Conservation (phyloP, 1,140 invertebrate genomes). For the Drosophila suzukii region DNA sequence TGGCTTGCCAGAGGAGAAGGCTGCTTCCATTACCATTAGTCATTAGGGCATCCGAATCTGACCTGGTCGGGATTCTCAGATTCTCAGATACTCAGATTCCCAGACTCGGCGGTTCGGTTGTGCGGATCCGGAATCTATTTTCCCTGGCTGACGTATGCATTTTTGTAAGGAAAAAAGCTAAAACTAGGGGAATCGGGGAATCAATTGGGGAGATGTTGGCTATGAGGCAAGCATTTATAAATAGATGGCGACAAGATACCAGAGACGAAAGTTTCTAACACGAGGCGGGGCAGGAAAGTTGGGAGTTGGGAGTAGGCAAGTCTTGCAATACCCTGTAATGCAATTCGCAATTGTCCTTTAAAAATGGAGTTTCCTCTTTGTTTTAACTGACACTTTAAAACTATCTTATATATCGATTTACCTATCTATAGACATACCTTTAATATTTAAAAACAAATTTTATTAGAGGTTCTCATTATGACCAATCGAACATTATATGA, state of each 20-base stretch:
- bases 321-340: neutral
- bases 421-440: too few relatives aligned
- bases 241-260: constrained; percentile 56
- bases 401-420: too few relatives aligned
- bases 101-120: constrained; percentile 7
- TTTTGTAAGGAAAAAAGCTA: neutral
- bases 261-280: constrained; percentile 15
- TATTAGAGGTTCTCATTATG: too few relatives aligned
- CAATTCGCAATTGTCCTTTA: neutral
- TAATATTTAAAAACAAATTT: too few relatives aligned
- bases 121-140: constrained; percentile 26
- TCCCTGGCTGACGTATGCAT: constrained; percentile 37
- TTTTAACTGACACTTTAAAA: too few relatives aligned
- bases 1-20: constrained; percentile 22
- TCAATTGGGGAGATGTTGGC: neutral
- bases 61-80: constrained; percentile 14
- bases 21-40: constrained; percentile 25
- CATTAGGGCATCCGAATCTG: constrained; percentile 21
- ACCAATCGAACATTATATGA: neutral
- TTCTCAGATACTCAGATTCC: constrained; percentile 6
- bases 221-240: constrained; percentile 60
- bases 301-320: neutral
- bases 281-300: constrained; percentile 1
- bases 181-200: too few relatives aligned
- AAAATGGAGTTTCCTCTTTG: too few relatives aligned